Conservation (phyloP, 2,113 vertebrate genomes). For the Budorcas taxicolor region DNA sequence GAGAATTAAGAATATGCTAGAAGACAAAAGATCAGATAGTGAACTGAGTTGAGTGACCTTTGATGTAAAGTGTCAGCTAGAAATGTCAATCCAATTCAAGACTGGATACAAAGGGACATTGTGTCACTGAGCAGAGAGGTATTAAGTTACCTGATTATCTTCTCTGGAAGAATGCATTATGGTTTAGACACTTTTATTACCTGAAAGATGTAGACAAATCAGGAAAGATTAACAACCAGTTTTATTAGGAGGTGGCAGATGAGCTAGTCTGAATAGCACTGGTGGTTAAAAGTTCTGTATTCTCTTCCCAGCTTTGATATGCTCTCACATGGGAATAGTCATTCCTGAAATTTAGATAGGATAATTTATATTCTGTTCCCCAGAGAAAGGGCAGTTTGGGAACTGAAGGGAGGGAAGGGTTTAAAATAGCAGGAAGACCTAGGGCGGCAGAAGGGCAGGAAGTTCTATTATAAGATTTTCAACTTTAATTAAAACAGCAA, state of each 20-base stretch:
- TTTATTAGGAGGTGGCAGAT: constrained; percentile 55
- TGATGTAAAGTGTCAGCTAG: constrained; percentile 49
- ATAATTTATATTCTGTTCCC: constrained; percentile 42
- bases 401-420: neutral
- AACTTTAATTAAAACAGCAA: neutral
- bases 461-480: neutral
- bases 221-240: constrained; percentile 53
- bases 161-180: constrained; percentile 59
- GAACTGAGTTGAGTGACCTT: constrained; percentile 45
- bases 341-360: constrained; percentile 50
- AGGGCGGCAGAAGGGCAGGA: neutral
- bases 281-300: constrained; percentile 47
- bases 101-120: constrained; percentile 50
- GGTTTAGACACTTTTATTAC: constrained; percentile 60
- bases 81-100: constrained; percentile 61
- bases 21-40: constrained; percentile 47
- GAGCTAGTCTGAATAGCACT: constrained; percentile 37
- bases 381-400: constrained; percentile 39
- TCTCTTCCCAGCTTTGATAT: constrained; percentile 42
- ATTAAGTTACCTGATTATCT: constrained; percentile 58
- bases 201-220: constrained; percentile 57
- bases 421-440: neutral
- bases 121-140: constrained; percentile 26
- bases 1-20: constrained; percentile 40
- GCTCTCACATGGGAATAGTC: constrained; percentile 30